Evolutionary conservation across 2,888 invertebrate species (phyloP).

Genomic region (Acrocera orbiculus): DNA sequence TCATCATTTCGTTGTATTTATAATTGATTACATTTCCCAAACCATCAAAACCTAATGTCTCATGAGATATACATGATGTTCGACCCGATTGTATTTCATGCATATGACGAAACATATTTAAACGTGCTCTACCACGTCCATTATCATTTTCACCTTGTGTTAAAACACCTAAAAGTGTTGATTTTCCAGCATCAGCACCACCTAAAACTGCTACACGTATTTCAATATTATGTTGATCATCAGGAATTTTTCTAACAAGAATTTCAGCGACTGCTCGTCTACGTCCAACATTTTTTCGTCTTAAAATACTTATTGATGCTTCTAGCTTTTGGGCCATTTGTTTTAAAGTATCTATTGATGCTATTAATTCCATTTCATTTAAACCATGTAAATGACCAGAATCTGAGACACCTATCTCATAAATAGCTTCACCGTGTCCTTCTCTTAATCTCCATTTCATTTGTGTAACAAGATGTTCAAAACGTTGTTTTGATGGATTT

Average conservation of each 20-base stretch:
- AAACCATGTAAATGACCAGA: slow-evolving; percentile 77
- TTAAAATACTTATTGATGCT: slow-evolving; percentile 59
- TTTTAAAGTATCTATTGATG: slow-evolving; percentile 65
- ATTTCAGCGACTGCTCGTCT: slow-evolving; percentile 68
- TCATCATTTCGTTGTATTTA: slow-evolving; percentile 72
- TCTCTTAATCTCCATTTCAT: slow-evolving; percentile 95
- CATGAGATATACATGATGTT: slow-evolving; percentile 89
- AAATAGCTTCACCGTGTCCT: slow-evolving; percentile 93
- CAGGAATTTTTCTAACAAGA: slow-evolving; percentile 71
- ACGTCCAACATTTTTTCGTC: slow-evolving; percentile 40
- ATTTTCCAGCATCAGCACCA: slow-evolving; percentile 93
- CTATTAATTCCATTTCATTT: slow-evolving; percentile 64
- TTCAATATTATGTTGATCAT: slow-evolving; percentile 76
- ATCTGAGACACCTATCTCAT: slow-evolving; percentile 90
- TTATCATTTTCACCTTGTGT: slow-evolving; percentile 94
- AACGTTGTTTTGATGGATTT: slow-evolving; percentile 73
- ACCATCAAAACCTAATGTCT: slow-evolving; percentile 88
- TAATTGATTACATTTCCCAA: slow-evolving; percentile 77
- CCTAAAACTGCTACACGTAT: slow-evolving; percentile 85
- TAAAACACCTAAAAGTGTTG: slow-evolving; percentile 84
- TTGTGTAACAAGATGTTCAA: slow-evolving; percentile 95
- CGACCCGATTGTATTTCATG: slow-evolving; percentile 91
- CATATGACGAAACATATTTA: slow-evolving; percentile 87
- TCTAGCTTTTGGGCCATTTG: slow-evolving; percentile 78
- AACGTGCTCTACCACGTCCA: slow-evolving; percentile 80